These are phyloP conservation scores for Brachyalestes nurse DNA, from an alignment of 2,797 vertebrate genomes.

Conservation along the genomic window DNA sequence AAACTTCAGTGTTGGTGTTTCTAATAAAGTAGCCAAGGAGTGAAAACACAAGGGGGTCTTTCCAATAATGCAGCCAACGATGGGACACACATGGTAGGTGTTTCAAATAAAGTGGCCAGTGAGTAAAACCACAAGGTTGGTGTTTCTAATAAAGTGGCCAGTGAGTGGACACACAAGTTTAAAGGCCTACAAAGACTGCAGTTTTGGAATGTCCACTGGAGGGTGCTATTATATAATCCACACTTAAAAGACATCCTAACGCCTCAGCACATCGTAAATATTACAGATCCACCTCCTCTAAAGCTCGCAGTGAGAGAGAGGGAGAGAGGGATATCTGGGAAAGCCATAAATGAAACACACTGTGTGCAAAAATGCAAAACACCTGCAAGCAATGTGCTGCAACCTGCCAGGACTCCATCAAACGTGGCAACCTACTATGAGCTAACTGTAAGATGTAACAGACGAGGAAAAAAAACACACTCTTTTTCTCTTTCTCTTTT, in stretches of 20 bases:
- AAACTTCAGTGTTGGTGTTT: too few relatives aligned
- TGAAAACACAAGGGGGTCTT: not conserved
- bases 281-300: constrained; percentile 42
- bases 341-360: constrained; percentile 60
- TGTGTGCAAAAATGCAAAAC: constrained; percentile 52
- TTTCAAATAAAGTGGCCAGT: constrained; percentile 6
- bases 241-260: constrained; percentile 23
- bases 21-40: too few relatives aligned
- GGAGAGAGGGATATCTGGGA: constrained; percentile 45
- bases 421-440: constrained; percentile 51
- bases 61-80: not conserved
- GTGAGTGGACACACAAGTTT: too few relatives aligned
- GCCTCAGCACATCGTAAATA: constrained; percentile 46
- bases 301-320: constrained; percentile 19
- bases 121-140: not conserved
- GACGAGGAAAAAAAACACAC: constrained; percentile 30
- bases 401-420: constrained; percentile 54
- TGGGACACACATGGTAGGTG: not conserved
- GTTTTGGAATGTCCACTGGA: constrained; percentile 53
- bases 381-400: constrained; percentile 53
- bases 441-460: constrained; percentile 54
- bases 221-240: constrained; percentile 60
- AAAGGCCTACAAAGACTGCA: not conserved
- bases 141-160: not conserved
- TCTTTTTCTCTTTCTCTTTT: not conserved